Base-by-base conservation (phyloP, 2,888 invertebrate species). In the Megaustenia siamemsis region DNA sequence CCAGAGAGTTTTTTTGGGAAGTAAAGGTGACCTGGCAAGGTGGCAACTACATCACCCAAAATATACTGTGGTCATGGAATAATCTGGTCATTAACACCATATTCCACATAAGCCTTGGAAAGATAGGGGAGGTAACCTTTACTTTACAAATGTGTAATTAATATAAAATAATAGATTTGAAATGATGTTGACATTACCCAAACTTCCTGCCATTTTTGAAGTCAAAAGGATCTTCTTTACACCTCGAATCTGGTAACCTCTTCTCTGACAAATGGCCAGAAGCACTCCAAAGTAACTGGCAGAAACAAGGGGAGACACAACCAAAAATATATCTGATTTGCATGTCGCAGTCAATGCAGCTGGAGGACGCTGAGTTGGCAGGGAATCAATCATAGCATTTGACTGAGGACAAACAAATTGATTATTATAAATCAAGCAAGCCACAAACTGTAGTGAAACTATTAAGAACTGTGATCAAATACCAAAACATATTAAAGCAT, bases 241-340 rank as follows among this genome's bases (percentile, higher is more conserved):
- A 21, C 93, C 93, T 49, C 91, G 86, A n/a, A 93, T 87, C 87
- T 90, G 91, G 83, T 90, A 93, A 8, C 93, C 93, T 24, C 92
- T 78, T 60, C 91, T 87, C 86, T 93, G 92, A 86, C 90, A 90
- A 5, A 90, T 89, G 4, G 91, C 89, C 85, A 93, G 84, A 4
- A 93, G 81, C 35, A 92, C 87, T 45, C 93, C 93, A 69, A 92
- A 87, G 86, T 89, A 90, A 76, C 88, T 89, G 0, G 90, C 87
- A n/a, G 92, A 91, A 40, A 93, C 88, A n/a, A 92, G 80, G 6
- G 93, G 92, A 0, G 93, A 92, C 8, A 93, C 49, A 15, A 91
- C 89, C 45, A 93, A 86, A 81, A 93, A 87, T 45, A 93, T 88
- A 81, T 92, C 92, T 85, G 90, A 89, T 63, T 87, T 88, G 21